Conservation (phyloP, 2,113 vertebrate species). For the Crotalus helleri region DNA sequence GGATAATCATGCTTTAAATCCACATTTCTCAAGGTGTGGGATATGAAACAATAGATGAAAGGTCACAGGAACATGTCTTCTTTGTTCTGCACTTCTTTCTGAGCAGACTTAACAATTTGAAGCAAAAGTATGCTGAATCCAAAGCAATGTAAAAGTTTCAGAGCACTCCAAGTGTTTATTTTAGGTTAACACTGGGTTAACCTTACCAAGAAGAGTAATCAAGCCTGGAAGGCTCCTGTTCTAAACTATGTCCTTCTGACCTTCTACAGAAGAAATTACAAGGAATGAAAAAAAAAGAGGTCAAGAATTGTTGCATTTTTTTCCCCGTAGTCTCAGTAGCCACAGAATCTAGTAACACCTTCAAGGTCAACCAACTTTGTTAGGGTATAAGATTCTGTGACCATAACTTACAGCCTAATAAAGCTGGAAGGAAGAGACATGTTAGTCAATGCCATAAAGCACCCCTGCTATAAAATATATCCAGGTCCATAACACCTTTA, state of each 20-base stretch:
- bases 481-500: too few species aligned
- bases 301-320: not conserved
- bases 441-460: too few species aligned
- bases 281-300: not conserved
- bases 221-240: not conserved
- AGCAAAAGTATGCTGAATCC: not conserved
- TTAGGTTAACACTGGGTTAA: not conserved
- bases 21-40: not conserved
- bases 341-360: not conserved
- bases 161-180: not conserved
- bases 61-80: not conserved
- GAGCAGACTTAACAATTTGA: not conserved
- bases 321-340: not conserved
- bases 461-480: too few species aligned
- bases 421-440: not conserved
- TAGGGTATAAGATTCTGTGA: not conserved
- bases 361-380: not conserved
- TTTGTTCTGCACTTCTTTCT: not conserved
- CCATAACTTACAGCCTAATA: not conserved
- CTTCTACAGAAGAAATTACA: not conserved
- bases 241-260: not conserved
- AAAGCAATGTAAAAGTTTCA: not conserved
- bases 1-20: not conserved
- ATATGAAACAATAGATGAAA: not conserved
- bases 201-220: not conserved